Evolutionary conservation across 92 coral and sea anemone genomes (phyloP), one percentile per base, ranked within the genome.

Genomic region (Porites rus): DNA sequence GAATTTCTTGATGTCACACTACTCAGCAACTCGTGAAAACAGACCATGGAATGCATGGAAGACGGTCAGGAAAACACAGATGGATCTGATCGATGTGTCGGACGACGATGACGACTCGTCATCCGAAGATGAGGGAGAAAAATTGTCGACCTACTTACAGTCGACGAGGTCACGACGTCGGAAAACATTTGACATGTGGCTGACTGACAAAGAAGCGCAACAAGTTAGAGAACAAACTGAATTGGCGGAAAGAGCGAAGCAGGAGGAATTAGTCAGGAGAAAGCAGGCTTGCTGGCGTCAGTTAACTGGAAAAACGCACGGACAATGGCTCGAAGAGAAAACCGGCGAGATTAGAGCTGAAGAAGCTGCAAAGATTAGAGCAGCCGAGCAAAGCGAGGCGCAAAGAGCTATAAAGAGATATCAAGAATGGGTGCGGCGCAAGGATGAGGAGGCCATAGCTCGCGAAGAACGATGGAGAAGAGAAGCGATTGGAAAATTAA

Each of bases 121-220:
- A 56, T 72, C 87, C 87, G 87, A 83, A 11, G 87, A 83, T 20
- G 87, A 83, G 71, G 63, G 61, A 59, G 87, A 74, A 43, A 83
- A 38, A 21, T 50, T 83, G 50, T 65, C 59, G 62, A 54, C 71
- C 43, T 83, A 56, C 64, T 13, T 72, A 20, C 79, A 83, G 79
- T 24, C 53, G 2, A 21, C 65, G 10, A 58, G 14, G 56, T 54
- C 86, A 9, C 17, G 31, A 25, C 87, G 89, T 19, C 87, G 93
- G 51, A 90, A 90, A 67, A 84, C 93, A 38, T 90, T 90, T 46
- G 93, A 90, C 64, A 65, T 80, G 28, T 90, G 93, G 93, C 20
- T 90, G 3, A 86, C 90, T 1, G 93, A 80, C 51, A 90, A 90
- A 74, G 93, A 90, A 61, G 86, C 72, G 10, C 59, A 86, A 62